phyloP scores from a whole-genome alignment of 2,888 invertebrate species.

The Oscheius sp. region DNA sequence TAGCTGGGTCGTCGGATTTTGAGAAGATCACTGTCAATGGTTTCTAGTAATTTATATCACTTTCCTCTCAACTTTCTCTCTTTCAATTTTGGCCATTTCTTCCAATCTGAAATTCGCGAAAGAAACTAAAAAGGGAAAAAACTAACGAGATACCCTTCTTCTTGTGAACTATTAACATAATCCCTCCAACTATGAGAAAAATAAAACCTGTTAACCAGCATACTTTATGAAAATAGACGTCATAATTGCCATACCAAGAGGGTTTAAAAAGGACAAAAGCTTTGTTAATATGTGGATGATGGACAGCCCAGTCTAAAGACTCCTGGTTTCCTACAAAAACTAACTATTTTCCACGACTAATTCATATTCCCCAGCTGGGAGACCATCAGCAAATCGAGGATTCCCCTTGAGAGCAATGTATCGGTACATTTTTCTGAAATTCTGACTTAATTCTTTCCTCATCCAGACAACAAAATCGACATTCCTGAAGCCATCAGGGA shows the following conservation, averaged over 20 bases:
- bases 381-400: neutral
- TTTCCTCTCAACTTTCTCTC: neutral
- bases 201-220: neutral
- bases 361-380: slow-evolving; percentile 2
- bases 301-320: slow-evolving; percentile 11
- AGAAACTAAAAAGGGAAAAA: no score
- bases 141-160: slow-evolving; percentile 16
- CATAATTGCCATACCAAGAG: slow-evolving; percentile 16
- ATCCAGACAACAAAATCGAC: slow-evolving; percentile 29
- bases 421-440: slow-evolving; percentile 13
- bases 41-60: no score
- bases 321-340: neutral
- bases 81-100: neutral
- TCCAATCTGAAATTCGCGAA: neutral
- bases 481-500: slow-evolving; percentile 8
- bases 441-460: neutral
- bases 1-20: no score
- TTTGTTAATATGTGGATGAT: neutral
- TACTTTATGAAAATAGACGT: neutral
- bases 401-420: neutral
- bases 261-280: slow-evolving; percentile 6
- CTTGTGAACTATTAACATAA: slow-evolving; percentile 9
- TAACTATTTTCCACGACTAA: slow-evolving; percentile 10
- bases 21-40: no score
- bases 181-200: neutral